Evolutionary conservation across 2,797 vertebrate genomes (phyloP).

Genomic region (Varecia variegata): DNA sequence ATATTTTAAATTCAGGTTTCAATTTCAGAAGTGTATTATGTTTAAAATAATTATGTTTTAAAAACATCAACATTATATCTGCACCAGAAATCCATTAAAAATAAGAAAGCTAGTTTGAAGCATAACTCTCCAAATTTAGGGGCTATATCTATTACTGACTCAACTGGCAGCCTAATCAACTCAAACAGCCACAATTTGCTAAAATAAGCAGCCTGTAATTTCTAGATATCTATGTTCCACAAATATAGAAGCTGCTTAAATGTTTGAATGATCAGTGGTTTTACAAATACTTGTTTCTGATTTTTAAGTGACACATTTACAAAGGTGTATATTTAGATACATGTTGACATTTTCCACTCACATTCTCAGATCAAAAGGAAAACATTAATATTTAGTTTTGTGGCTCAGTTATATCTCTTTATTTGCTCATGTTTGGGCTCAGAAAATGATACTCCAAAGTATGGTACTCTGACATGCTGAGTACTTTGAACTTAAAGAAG

Average conservation of each 20-base stretch:
- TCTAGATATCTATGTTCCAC: neutral
- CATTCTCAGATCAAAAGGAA: constrained; percentile 7
- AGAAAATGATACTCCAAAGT: neutral
- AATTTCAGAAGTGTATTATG: constrained; percentile 20
- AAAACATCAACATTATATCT: constrained; percentile 22
- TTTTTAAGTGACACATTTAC: constrained; percentile 11
- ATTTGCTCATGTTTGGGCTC: neutral
- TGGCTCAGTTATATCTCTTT: constrained; percentile 10
- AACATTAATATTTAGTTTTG: constrained; percentile 29
- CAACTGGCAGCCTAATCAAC: neutral
- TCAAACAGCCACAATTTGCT: neutral
- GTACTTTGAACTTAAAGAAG: too few relatives aligned
- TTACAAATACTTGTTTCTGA: constrained; percentile 11
- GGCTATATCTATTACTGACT: neutral
- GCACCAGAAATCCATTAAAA: constrained; percentile 39
- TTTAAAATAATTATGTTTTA: constrained; percentile 23
- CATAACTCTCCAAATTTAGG: neutral
- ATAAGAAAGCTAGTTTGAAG: constrained; percentile 19
- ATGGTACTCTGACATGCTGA: neutral
- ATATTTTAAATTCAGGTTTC: neutral
- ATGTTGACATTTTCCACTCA: neutral
- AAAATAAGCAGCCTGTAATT: constrained; percentile 13
- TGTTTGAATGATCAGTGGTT: neutral
- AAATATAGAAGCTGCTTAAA: neutral
- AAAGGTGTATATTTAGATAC: neutral